Base-by-base conservation (phyloP, 2,113 vertebrate genomes). In the Thunnus thynnus region DNA sequence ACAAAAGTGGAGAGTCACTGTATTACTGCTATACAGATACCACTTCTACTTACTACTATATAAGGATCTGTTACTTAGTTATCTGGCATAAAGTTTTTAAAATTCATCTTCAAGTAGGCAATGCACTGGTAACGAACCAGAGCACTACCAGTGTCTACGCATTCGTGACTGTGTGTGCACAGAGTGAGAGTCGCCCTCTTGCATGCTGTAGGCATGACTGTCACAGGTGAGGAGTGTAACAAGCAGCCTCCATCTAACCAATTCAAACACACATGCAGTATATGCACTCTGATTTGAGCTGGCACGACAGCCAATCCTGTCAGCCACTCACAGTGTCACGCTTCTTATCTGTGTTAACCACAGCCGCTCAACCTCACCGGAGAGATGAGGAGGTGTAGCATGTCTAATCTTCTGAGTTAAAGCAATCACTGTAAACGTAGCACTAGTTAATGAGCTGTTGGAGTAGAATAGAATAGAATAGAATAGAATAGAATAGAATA, bases 201-300 rank as follows among this genome's bases (percentile, higher is more conserved):
- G 58, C 51, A n/a, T 54, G 68, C 80, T 82, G 66, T 20, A 77
- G 72, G 73, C 56, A 20, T 50, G 48, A 80, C 66, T 83, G 82
- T 83, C 80, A 84, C 79, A 85, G 82, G 76, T 90, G 75, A 89
- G 72, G 47, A 80, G 66, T 82, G 85, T 72, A 56, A 87, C 71
- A 70, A 78, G 72, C 78, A 74, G 55, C 44, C 54, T 65, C 55
- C 36, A 2, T 82, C 81, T 12, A 65, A 67, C 68, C 77, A 65
- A 65, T 73, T 86, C 61, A 83, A 81, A 84, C 50, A 60, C 62
- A 22, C 18, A 9, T 41, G 9, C 36, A 41, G 55, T 67, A 63
- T 74, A 66, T 57, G 52, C 60, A 41, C 50, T 50, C 55, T 78
- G 69, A 70, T 75, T 76, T 83, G 57, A 85, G 57, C 55, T 13